Percentiles rank a stretch among this genome's conserved stretches.
Conservation (phyloP, 2,888 invertebrate genomes). For the Sepiola atlantica region DNA sequence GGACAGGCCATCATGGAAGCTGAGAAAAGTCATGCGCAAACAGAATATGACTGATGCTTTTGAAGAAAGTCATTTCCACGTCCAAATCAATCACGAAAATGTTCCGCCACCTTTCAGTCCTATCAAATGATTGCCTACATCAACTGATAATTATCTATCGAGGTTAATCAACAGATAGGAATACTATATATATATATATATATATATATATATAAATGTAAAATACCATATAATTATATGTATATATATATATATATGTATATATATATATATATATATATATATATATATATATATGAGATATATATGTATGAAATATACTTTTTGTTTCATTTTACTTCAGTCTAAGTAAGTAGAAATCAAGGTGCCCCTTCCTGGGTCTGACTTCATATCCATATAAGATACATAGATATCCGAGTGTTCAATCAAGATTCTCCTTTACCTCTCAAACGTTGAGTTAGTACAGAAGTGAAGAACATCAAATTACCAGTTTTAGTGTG, state of each 20-base stretch:
- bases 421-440: too few relatives aligned
- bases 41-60: neutral
- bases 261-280: conserved; percentile 32
- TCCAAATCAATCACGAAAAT: neutral
- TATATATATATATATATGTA: neutral
- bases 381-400: too few relatives aligned
- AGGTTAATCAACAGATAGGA: too few relatives aligned
- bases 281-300: neutral
- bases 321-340: too few relatives aligned
- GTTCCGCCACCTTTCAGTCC: neutral
- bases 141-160: neutral
- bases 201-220: too few relatives aligned
- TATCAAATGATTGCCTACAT: neutral
- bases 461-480: too few relatives aligned
- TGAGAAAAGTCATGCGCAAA: neutral
- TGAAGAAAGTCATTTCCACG: neutral
- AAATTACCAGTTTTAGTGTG: too few relatives aligned
- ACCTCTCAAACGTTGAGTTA: too few relatives aligned
- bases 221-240: neutral
- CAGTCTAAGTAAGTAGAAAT: too few relatives aligned
- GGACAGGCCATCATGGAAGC: neutral
- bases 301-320: too few relatives aligned
- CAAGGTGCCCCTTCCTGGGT: too few relatives aligned
- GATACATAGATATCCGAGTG: too few relatives aligned
- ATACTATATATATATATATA: neutral